Conservation (phyloP, 2,113 vertebrate species). For the Datnioides undecimradiatus region DNA sequence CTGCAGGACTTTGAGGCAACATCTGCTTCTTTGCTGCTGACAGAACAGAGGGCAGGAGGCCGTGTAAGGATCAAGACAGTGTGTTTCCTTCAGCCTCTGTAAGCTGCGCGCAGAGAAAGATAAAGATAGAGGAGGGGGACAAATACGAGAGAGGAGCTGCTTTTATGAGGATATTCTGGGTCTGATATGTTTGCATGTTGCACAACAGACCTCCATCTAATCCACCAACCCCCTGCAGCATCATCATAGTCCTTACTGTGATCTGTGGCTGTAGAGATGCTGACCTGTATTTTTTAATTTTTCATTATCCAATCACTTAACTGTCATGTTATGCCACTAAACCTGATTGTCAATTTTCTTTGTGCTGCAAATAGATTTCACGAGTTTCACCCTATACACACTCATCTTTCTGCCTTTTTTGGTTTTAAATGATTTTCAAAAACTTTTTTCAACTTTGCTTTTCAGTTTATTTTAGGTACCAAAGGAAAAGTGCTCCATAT, state of each 20-base stretch:
- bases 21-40: conserved; percentile 23
- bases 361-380: neutral
- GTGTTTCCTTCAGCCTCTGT: neutral
- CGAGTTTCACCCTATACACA: neutral
- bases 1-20: conserved; percentile 3
- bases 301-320: conserved; percentile 2
- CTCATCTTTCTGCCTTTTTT: neutral
- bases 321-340: neutral
- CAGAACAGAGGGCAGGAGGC: neutral
- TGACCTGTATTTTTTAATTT: neutral
- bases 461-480: neutral
- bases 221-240: neutral
- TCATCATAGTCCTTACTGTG: neutral
- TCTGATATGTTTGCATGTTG: neutral
- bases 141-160: neutral
- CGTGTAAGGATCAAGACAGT: conserved; percentile 7
- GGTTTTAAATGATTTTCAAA: neutral
- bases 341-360: neutral
- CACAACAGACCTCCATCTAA: neutral
- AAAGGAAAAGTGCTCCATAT: neutral
- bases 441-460: neutral
- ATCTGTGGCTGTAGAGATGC: neutral
- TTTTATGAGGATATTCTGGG: neutral
- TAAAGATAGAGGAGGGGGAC: neutral
- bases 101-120: neutral